phyloP scores from a whole-genome alignment of 2,888 invertebrate species.

The Lasioglossum oenotherae region DNA sequence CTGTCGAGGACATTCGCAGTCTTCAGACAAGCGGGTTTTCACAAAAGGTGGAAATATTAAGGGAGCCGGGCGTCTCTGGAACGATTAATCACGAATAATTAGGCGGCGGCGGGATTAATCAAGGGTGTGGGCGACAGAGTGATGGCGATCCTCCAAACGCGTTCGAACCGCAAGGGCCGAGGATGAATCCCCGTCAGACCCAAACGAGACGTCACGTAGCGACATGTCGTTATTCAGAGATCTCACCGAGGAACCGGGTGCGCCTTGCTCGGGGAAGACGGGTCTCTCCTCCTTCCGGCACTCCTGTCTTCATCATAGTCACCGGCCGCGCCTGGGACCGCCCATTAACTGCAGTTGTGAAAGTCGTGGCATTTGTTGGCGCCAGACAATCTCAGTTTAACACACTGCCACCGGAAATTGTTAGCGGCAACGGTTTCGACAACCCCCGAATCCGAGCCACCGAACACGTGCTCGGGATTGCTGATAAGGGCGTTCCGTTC shows the following conservation, averaged over 20 bases:
- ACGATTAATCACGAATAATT: constrained; percentile 53
- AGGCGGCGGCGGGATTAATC: constrained; percentile 41
- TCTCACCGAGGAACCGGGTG: constrained; percentile 42
- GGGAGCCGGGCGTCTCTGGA: background rate
- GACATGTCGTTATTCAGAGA: constrained; percentile 66
- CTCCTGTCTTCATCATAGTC: constrained; percentile 30
- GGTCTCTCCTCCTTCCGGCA: constrained; percentile 22
- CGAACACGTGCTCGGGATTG: background rate
- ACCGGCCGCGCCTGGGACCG: too few relatives aligned
- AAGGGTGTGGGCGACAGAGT: constrained; percentile 38
- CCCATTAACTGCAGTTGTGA: constrained; percentile 19
- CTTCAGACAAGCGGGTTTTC: background rate
- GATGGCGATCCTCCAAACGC: constrained; percentile 64
- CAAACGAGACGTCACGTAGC: constrained; percentile 73
- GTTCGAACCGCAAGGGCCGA: constrained; percentile 23
- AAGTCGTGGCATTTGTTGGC: constrained; percentile 11
- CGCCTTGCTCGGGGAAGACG: background rate
- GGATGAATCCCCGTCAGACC: constrained; percentile 70
- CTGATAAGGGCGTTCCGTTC: background rate
- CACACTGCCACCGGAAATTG: background rate
- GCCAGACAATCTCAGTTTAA: constrained; percentile 1
- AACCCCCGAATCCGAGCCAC: background rate
- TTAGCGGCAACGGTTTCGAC: background rate
- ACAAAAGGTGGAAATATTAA: background rate
- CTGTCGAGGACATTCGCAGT: background rate